Evolutionary conservation across 2,797 vertebrate species (phyloP), one percentile per base, ranked within the genome.

Genomic region (Toxotes lorentzi): DNA sequence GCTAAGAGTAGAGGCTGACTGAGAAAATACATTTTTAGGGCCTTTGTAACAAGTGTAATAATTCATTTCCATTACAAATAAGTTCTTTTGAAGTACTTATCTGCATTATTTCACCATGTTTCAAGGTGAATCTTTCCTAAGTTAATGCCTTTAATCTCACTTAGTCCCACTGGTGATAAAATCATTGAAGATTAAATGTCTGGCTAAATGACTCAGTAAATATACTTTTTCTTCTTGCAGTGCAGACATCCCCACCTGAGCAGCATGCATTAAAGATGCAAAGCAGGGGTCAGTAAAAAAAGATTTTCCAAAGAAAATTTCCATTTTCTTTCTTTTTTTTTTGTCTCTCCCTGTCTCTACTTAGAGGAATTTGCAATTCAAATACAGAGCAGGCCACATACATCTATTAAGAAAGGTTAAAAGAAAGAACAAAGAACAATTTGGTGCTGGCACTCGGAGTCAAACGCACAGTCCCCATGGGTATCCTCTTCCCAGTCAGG

Each of bases 311-410:
- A 41, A 78, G n/a, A 56, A 0, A 34, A 81, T 74, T 70, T 73
- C 32, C 34, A 64, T 72, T 80, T 54, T 64, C 2, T 50, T 19
- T 68, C 6, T 30, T 30, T 30, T 30, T 30, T 30, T 30, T 12
- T 21, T 23, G 34, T 30, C 41, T 30, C 35, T 23, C 57, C 12
- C 17, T 27, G 3, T 64, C 41, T 35, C 4, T 13, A 8, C 56
- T 19, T 48, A 1, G 0, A 27, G 21, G 16, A 34, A 78, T 78
- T 68, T 88, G 53, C 47, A 83, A 70, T 81, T 60, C 74, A 85
- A 86, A 86, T 83, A 32, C 13, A 11, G 10, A 69, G 58, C 54
- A 71, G 32, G 50, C 23, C 67, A 54, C 32, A 54, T 21, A 65
- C 23, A 54, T 17, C n/a, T 48, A 51, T 58, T 81, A 75, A 41